These are phyloP conservation scores for Solen grandis DNA, from an alignment of 1,140 invertebrate species.

Conservation along the genomic window DNA sequence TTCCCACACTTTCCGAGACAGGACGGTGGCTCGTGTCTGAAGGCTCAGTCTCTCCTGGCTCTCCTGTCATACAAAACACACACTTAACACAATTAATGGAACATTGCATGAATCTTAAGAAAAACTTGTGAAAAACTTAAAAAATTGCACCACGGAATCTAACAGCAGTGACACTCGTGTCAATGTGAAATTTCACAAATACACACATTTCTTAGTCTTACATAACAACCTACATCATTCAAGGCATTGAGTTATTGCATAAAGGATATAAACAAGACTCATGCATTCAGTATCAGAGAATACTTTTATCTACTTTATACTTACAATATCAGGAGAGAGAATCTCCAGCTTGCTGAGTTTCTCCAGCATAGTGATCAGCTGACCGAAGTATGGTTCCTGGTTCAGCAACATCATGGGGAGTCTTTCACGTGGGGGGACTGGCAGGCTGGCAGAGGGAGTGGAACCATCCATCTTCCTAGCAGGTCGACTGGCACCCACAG, in stretches of 20 bases:
- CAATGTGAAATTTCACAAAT: too few relatives aligned
- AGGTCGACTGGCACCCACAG: slow-evolving; percentile 89
- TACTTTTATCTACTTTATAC: too few relatives aligned
- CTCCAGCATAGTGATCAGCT: slow-evolving; percentile 93
- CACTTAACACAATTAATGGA: too few relatives aligned
- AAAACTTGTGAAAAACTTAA: too few relatives aligned
- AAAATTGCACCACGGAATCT: too few relatives aligned
- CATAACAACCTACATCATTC: too few relatives aligned
- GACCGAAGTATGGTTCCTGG: slow-evolving; percentile 93
- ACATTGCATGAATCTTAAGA: too few relatives aligned
- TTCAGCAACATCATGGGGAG: slow-evolving; percentile 92
- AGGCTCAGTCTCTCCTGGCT: slow-evolving; percentile 84
- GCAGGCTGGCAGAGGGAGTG: slow-evolving; percentile 75
- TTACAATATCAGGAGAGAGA: slow-evolving; percentile 83
- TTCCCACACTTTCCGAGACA: slow-evolving; percentile 94
- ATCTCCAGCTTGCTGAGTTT: slow-evolving; percentile 88
- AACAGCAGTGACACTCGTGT: too few relatives aligned
- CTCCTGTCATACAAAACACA: slow-evolving; percentile 80
- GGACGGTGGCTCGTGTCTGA: slow-evolving; percentile 93
- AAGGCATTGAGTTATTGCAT: too few relatives aligned
- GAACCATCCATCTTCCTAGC: slow-evolving; percentile 83
- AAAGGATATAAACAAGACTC: too few relatives aligned
- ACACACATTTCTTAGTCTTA: too few relatives aligned
- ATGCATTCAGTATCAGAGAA: slow-evolving; percentile 52
- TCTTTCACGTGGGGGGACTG: slow-evolving; percentile 89